Evolutionary conservation across 2,888 invertebrate species (phyloP), one percentile per base, ranked within the genome.

Genomic region (Mamestra brassicae): DNA sequence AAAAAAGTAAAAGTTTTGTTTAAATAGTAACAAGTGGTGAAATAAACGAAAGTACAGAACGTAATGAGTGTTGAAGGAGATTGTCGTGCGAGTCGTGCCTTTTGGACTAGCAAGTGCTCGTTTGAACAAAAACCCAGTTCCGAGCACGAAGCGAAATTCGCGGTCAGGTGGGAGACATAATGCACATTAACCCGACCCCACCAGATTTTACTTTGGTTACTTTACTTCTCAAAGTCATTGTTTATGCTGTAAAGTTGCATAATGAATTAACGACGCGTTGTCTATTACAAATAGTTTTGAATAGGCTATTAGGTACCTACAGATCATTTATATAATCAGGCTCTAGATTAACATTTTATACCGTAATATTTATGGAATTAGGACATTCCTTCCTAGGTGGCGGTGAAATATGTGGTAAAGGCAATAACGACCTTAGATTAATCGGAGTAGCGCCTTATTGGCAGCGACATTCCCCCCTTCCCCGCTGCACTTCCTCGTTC

Each of bases 1-100:
- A 83, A 90, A 92, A 92, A 93, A 93, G 93, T 93, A 93, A 95
- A 94, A 94, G 93, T 92, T 85, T 71, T 88, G 88, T 89, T 90
- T 85, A 89, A 91, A 90, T 89, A 90, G 85, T 80, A 81, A 83
- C 79, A 84, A 87, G 79, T 86, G 78, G 86, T 89, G 85, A 88
- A 88, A 82, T 87, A 72, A 83, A 87, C 83, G 90, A 91, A 92
- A 91, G 90, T 89, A 85, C 79, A 85, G 66, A 82, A 76, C 76
- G 75, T 85, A 83, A 85, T 86, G 82, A 81, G 84, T 79, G 76
- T 78, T 74, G 70, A 73, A 76, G 81, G 74, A 83, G 78, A 78
- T 76, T 80, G 77, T 85, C 80, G 83, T 86, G 85, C 65, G 68
- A 81, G 78, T 85, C 81, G 74, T 77, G 85, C 84, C 83, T 86